A percentile compares a stretch with the other conserved stretches of the same genome.
Evolutionary conservation across 1,140 invertebrate species (phyloP).

Genomic region (Alviniconcha marisindica): DNA sequence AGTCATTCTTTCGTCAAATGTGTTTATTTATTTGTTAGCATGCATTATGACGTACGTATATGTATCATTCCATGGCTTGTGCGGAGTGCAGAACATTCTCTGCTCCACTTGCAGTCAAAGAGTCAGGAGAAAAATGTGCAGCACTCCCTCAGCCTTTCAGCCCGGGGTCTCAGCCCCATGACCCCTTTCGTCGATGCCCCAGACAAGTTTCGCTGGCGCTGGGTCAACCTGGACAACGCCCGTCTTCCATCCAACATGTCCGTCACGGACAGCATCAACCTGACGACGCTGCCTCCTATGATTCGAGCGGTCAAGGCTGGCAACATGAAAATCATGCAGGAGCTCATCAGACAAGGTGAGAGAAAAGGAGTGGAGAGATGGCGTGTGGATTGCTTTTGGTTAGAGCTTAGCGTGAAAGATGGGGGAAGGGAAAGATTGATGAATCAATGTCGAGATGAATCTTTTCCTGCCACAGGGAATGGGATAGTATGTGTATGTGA

Average conservation of each 20-base stretch:
- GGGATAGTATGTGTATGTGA: too few species aligned
- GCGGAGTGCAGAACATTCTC: too few species aligned
- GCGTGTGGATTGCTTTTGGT: background rate
- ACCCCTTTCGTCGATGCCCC: slow-evolving; percentile 76
- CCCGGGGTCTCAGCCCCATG: slow-evolving; percentile 74
- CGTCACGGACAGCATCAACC: slow-evolving; percentile 66
- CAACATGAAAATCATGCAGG: slow-evolving; percentile 62
- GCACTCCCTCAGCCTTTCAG: slow-evolving; percentile 62
- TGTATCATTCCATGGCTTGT: too few species aligned
- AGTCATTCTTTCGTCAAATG: too few species aligned
- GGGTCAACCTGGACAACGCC: slow-evolving; percentile 70
- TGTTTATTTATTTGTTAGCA: too few species aligned
- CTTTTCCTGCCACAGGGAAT: too few species aligned
- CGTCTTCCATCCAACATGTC: slow-evolving; percentile 62
- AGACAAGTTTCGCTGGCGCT: slow-evolving; percentile 76
- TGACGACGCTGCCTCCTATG: slow-evolving; percentile 67
- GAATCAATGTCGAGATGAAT: too few species aligned
- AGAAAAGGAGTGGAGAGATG: background rate
- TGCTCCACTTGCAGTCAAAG: slow-evolving; percentile 5
- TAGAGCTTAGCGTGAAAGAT: too few species aligned
- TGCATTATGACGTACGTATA: background rate
- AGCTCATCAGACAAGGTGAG: slow-evolving; percentile 67
- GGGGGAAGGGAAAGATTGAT: too few species aligned
- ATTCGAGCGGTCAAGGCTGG: slow-evolving; percentile 71
- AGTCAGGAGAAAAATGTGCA: slow-evolving; percentile 59